Evolutionary conservation across 2,888 invertebrate genomes (phyloP), one percentile per base, ranked within the genome.

Genomic region (Caenorhabditis sinica): DNA sequence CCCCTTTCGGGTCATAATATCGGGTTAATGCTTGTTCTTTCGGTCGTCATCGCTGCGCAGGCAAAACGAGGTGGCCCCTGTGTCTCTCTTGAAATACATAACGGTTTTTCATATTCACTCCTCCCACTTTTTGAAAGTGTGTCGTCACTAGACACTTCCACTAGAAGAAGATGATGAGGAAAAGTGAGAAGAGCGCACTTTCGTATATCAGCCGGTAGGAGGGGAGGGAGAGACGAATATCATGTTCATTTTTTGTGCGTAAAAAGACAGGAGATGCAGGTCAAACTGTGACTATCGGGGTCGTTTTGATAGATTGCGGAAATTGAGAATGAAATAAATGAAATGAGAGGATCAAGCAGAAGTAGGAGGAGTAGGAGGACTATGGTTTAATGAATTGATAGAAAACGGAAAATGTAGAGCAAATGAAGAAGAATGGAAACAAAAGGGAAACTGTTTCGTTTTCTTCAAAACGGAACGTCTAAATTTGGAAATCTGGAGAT

Each of bases 21-120:
- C 79, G 79, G 79, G 79, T 79, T 79, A 79, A 71, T 79, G 79
- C 79, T 72, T 79, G 79, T 77, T 77, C 77, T 71, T 51, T 77
- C 53, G 61, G 49, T 45, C 58, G 68, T 45, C 69, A 56, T 56
- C 56, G 68, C 33, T 28, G 68, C 76, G 58, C 66, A 75, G 58
- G 43, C 45, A 28, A 69, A 69, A 69, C 49, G 63, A 51, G 53
- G 71, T 69, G 40, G 51, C 20, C 33, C 40, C 36, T 45, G 13
- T 73, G 8, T 53, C 56, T 66, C 51, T 43, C 66, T 69, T 76
- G 60, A 76, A 76, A 66, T 66, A 58, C 58, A 58, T 66, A 75
- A 66, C 75, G 58, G 73, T 73, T 65, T 63, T 63, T 65, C 63
- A 74, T 74, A 53, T 40, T 36, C n/a, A 25, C 25, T 53, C 23